Evolutionary conservation across 2,888 invertebrate genomes (phyloP), one percentile per base, ranked within the genome.

Genomic region (Melieria crassipennis): DNA sequence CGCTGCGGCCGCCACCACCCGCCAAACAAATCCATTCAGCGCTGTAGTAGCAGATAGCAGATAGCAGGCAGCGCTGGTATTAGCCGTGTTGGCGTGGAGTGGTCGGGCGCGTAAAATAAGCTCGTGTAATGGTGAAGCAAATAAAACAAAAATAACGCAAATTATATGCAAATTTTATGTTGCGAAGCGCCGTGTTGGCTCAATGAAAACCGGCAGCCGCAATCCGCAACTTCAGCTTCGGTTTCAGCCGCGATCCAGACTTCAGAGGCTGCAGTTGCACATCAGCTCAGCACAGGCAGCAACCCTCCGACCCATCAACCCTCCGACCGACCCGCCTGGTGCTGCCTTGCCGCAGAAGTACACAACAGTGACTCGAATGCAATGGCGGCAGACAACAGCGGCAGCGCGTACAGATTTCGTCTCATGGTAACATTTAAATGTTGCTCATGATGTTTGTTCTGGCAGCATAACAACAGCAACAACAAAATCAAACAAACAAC

Each of bases 141-240:
- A 80, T 78, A 79, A 79, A 80, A 80, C 78, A 75, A 79, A 80
- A 80, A 79, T 79, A 81, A 81, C 78, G 80, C 79, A 85, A 84
- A 85, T 83, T 81, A 80, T 84, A 85, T 85, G 85, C 84, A 85
- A 85, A 85, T 85, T 83, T 80, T 80, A 79, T 81, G 78, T 79
- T 77, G 30, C 30, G 30, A 30, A 30, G 30, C 30, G 30, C 30
- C 2, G 30, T 30, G 30, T 30, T 30, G 30, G 30, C 30, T 30
- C 30, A 30, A 30, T 30, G 30, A 30, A 30, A 30, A 30, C 30
- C 30, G 30, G 30, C 30, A 30, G 30, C 30, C 30, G 30, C 30
- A 30, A 30, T 30, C 30, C 30, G n/a, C 30, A 30, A 30, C 30
- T 30, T 61, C 9, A 61, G 61, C 45, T 11, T 30, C 45, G 43